phyloP scores from a whole-genome alignment of 2,797 vertebrate genomes.

The Xiphorhynchus erythropygius region DNA sequence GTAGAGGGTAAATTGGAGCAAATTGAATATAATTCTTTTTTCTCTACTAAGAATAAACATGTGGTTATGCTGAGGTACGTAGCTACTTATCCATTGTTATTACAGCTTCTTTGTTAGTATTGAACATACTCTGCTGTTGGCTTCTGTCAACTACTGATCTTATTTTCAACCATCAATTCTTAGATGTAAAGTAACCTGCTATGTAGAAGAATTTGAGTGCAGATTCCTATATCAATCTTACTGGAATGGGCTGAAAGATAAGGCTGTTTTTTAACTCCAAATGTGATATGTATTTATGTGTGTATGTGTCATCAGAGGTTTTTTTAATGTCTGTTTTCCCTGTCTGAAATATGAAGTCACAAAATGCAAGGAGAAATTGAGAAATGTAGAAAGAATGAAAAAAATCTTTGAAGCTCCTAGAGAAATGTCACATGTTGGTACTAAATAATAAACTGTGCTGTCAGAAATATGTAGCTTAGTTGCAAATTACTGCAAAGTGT shows the following conservation, averaged over 20 bases:
- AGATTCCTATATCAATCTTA: conserved; percentile 41
- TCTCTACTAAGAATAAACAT: background rate
- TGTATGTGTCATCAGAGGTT: background rate
- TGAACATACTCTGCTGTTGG: background rate
- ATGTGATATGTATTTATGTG: conserved; percentile 37
- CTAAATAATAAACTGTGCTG: background rate
- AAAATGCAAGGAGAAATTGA: background rate
- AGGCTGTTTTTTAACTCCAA: conserved; percentile 30
- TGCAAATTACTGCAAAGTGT: background rate
- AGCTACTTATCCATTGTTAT: background rate
- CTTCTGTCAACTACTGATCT: background rate
- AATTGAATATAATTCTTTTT: background rate
- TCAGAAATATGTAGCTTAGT: background rate
- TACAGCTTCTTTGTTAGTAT: background rate
- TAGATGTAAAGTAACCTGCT: background rate
- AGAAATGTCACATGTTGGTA: background rate
- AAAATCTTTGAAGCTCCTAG: background rate
- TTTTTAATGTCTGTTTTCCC: conserved; percentile 14
- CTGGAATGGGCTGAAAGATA: conserved; percentile 64
- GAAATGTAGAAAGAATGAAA: background rate
- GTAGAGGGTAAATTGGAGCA: background rate
- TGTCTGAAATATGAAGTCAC: background rate
- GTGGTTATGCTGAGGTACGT: background rate
- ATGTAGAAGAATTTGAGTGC: conserved; percentile 21
- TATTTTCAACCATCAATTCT: background rate